Base-by-base conservation (phyloP, 2,888 invertebrate genomes). In the Pollenia amentaria region DNA sequence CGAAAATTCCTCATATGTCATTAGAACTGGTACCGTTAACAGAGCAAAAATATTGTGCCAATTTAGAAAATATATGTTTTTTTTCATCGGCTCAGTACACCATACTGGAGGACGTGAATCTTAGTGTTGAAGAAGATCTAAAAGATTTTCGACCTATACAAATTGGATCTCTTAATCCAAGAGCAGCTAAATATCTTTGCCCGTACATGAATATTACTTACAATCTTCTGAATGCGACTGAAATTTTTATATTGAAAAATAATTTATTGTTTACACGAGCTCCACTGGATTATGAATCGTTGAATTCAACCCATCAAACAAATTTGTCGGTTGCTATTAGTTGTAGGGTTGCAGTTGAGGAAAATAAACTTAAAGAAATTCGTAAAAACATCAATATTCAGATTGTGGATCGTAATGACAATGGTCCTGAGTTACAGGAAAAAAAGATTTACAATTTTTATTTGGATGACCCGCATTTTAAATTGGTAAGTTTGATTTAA, bases 351-450 rank as follows among this genome's bases (percentile, higher is more conserved):
- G 93, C 90, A 91, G 92, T 89, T 1, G 76, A 86, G 8, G 21
- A 77, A 0, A 88, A 88, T 62, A 88, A 88, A 38, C 77, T 86
- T 3, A 75, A 81, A 12, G 89, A 88, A 55, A 77, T 89, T 40
- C 78, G 90, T 42, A 93, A 92, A 85, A 90, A 91, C 2, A 89
- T 94, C 9, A 90, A 91, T 60, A 91, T 95, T n/a, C 93, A 94
- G 3, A 96, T 99, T 10, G 93, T 97, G 72, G 97, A 97, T 91
- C 97, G 97, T 93, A 99, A 99, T 93, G 99, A 99, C 93, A 98
- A 99, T 92, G 97, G 97, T 11, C 98, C 99, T 0, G 94, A 96
- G 88, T 89, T 95, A 46, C 92, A 95, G 88, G 94, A 95, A 88
- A 93, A 94, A 65, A 89, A 90, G 9, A 40, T 48, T 14, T 90